phyloP scores from a whole-genome alignment of 2,113 vertebrate species.

The Passer domesticus region DNA sequence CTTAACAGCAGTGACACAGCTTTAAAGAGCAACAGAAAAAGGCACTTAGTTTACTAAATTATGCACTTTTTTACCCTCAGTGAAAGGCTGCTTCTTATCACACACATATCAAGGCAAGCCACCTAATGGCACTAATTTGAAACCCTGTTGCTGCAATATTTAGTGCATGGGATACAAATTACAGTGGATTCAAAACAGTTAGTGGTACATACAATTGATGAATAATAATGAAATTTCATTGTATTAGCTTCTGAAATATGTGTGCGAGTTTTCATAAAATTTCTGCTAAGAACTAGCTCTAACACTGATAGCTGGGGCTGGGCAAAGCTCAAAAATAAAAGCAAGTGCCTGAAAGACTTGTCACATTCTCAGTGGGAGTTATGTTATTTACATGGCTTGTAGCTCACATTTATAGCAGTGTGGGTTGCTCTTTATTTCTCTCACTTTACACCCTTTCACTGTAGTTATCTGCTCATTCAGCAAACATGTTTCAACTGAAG shows the following conservation, averaged over 20 bases:
- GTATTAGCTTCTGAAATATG: not conserved
- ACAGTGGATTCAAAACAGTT: not conserved
- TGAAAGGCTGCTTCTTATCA: slow-evolving; percentile 21
- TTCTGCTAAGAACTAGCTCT: not conserved
- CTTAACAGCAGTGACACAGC: not conserved
- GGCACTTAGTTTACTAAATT: slow-evolving; percentile 53
- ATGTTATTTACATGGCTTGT: not conserved
- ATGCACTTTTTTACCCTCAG: not conserved
- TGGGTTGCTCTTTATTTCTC: slow-evolving; percentile 21
- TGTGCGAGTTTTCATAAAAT: not conserved
- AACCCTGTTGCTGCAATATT: not conserved
- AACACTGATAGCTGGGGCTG: not conserved
- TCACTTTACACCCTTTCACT: slow-evolving; percentile 11
- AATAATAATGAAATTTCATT: not conserved
- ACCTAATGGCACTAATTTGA: slow-evolving; percentile 36
- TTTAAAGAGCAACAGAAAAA: slow-evolving; percentile 28
- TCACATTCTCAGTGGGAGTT: not conserved
- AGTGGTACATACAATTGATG: not conserved
- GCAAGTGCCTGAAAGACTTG: not conserved
- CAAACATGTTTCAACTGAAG: not conserved
- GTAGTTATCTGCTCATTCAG: not conserved
- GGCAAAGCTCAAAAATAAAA: not conserved
- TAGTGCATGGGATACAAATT: slow-evolving; percentile 17
- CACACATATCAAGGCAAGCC: not conserved
- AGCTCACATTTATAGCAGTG: not conserved